Evolutionary conservation across 2,113 vertebrate genomes (phyloP), one percentile per base, ranked within the genome.

Genomic region (Ptilorrhoa leucosticta): DNA sequence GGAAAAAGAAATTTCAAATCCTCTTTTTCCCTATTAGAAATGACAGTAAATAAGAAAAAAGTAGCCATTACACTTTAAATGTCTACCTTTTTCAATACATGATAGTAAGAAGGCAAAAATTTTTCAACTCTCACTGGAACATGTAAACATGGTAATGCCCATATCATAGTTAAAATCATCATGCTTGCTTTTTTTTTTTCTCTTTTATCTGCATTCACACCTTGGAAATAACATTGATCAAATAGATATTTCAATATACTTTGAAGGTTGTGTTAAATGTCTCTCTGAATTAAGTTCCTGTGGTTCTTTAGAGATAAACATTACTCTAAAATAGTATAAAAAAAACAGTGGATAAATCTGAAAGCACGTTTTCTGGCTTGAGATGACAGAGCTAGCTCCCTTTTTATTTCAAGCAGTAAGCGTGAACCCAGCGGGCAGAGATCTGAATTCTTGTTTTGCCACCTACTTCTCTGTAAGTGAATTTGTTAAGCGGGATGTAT

Each of bases 231-330:
- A 9, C 24, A 80, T 24, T 90, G 75, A 93, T 81, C 35, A 83
- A 53, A 68, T 78, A 92, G 60, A 81, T 44, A 80, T 11, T 88
- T 66, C 15, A 89, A 7, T 73, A 51, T 77, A 75, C 10, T n/a
- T 91, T 56, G 26, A 77, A 93, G 33, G 11, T 58, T 53, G 21
- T 13, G 57, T 19, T 37, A 88, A 47, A 26, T 69, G 15, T 89
- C 9, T 61, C 35, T 81, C 61, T 45, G 58, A 72, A 93, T 71
- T 81, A 89, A 50, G 45, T 31, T 51, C 15, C 20, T 9, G 11
- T 48, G 47, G 78, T 58, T 87, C 47, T 88, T 82, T 72, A 58
- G 39, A 84, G 58, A 96, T 82, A 96, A 97, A 65, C 15, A 91
- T n/a, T 73, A 60, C 31, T 7, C 24, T 79, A 70, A 30, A 54